Evolutionary conservation across 2,888 invertebrate species (phyloP).

Genomic region (Bombyx huttoni): DNA sequence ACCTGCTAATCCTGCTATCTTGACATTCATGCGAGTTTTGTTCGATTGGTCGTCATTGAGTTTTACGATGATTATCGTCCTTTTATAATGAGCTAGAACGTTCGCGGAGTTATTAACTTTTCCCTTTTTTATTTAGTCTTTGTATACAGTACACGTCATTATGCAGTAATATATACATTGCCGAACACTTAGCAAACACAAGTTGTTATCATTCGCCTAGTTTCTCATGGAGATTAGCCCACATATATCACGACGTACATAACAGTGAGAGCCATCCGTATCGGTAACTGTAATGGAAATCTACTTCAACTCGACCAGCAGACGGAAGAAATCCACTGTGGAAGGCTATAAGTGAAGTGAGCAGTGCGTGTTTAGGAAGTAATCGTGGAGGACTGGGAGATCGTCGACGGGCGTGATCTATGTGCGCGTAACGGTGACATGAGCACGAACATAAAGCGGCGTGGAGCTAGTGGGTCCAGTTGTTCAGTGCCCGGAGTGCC

Average conservation of each 20-base stretch:
- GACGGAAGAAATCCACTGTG: constrained; percentile 51
- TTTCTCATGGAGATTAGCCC: constrained; percentile 22
- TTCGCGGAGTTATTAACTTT: constrained; percentile 25
- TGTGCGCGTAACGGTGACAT: constrained; percentile 66
- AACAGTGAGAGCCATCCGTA: constrained; percentile 20
- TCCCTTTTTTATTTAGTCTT: constrained; percentile 6
- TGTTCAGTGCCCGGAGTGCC: constrained; percentile 66
- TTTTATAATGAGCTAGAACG: constrained; percentile 41
- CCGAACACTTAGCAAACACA: constrained; percentile 8
- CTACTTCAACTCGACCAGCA: constrained; percentile 38
- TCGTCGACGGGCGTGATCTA: constrained; percentile 48
- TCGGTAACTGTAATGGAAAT: constrained; percentile 59
- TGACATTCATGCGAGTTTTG: constrained; percentile 21
- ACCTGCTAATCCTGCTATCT: neutral
- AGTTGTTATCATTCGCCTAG: constrained; percentile 15
- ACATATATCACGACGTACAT: constrained; percentile 25
- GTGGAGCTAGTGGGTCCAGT: constrained; percentile 70
- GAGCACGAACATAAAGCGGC: constrained; percentile 70
- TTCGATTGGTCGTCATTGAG: constrained; percentile 37
- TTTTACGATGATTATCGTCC: constrained; percentile 36
- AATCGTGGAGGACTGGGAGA: constrained; percentile 28
- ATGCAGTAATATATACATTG: constrained; percentile 12
- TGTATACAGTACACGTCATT: constrained; percentile 9
- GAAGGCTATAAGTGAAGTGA: constrained; percentile 61
- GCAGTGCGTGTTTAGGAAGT: constrained; percentile 15